Evolutionary conservation across 2,113 vertebrate genomes (phyloP).

Genomic region (Prolemur simus): DNA sequence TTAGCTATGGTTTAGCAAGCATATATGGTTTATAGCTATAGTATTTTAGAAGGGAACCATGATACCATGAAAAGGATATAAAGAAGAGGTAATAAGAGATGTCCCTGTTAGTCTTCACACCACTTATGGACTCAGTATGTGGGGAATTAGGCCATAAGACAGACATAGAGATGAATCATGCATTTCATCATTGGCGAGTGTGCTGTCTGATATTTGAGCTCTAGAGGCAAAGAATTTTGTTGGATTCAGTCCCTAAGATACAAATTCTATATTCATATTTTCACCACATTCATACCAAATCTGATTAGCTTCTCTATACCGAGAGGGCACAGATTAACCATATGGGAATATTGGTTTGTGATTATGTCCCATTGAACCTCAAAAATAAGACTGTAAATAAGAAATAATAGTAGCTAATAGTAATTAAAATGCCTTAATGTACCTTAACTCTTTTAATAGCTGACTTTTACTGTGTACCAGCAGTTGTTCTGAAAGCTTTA

Average conservation of each 20-base stretch:
- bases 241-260: slow-evolving; percentile 13
- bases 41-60: neutral
- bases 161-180: slow-evolving; percentile 31
- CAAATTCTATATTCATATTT: neutral
- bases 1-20: neutral
- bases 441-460: neutral
- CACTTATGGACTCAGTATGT: neutral
- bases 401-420: neutral
- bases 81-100: slow-evolving; percentile 24
- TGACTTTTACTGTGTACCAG: neutral
- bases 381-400: neutral
- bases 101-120: neutral
- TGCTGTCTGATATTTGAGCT: slow-evolving; percentile 47
- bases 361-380: neutral
- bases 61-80: neutral
- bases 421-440: neutral
- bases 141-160: neutral
- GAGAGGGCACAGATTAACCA: neutral
- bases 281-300: slow-evolving; percentile 13
- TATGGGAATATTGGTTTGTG: slow-evolving; percentile 6
- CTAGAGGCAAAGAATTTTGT: slow-evolving; percentile 8
- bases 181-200: slow-evolving; percentile 23
- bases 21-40: neutral
- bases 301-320: neutral
- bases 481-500: neutral